Evolutionary conservation across 2,113 vertebrate species (phyloP).

Genomic region (Aegotheles bennettii): DNA sequence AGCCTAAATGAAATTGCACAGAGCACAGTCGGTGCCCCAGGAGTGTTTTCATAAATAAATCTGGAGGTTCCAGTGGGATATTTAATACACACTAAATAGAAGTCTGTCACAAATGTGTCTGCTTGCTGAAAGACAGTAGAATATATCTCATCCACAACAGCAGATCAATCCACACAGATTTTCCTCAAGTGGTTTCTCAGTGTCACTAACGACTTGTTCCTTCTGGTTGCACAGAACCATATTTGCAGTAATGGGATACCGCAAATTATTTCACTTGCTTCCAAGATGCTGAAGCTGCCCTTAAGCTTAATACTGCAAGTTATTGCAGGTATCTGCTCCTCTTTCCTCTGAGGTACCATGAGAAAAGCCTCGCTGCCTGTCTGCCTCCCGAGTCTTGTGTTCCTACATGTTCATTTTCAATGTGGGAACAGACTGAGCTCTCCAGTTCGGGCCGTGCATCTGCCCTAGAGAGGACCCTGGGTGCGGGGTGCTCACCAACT

Average conservation of each 20-base stretch:
- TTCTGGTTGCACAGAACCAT: not conserved
- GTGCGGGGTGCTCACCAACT: not conserved
- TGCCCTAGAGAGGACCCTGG: not conserved
- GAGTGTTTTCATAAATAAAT: conserved; percentile 37
- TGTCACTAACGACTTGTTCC: not conserved
- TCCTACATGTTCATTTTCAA: not conserved
- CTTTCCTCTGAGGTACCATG: not conserved
- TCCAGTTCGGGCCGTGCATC: not conserved
- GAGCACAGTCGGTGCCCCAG: not conserved
- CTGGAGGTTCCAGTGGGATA: conserved; percentile 17
- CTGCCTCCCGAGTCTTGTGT: not conserved
- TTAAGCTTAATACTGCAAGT: conserved; percentile 22
- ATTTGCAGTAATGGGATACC: not conserved
- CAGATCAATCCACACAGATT: conserved; percentile 8
- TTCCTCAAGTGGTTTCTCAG: conserved; percentile 31
- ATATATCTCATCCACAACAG: not conserved
- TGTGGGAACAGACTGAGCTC: conserved; percentile 2
- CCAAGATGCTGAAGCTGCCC: conserved; percentile 30
- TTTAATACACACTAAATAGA: conserved; percentile 18
- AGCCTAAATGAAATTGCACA: not conserved
- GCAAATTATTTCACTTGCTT: conserved; percentile 21
- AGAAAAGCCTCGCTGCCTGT: not conserved
- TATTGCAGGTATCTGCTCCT: conserved; percentile 7
- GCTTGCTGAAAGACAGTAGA: not conserved
- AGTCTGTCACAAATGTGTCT: not conserved